Base-by-base conservation (phyloP, 2,888 invertebrate species). In the Malachius bipustulatus region DNA sequence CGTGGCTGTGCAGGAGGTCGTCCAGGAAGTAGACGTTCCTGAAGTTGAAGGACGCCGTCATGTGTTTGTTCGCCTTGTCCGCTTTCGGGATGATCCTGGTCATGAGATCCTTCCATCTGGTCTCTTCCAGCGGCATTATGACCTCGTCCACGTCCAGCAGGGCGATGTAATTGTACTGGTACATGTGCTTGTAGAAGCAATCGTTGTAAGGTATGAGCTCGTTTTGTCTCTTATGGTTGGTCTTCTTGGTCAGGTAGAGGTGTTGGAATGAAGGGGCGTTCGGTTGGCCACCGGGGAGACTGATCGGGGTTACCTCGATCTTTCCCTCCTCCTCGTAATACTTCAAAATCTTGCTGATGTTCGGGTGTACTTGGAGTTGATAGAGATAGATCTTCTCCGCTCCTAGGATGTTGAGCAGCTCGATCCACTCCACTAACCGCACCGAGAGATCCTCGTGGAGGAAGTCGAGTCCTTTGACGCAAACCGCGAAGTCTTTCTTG, bases 191-290 rank as follows among this genome's bases (percentile, higher is more conserved):
- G 66, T 93, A 93, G 35, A 94, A 71, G 56, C 94, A 94, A 62
- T 94, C 94, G 62, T 94, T 94, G 69, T 94, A 94, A 8, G 93
- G 91, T 49, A 94, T 87, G 40, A 94, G 71, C 64, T 94, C 94
- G 65, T 91, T 90, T 60, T 91, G 87, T 9, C 93, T 71, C 63
- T 94, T 94, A 64, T 91, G 85, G 53, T 88, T 90, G 16, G 87
- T 80, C 63, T 90, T 91, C 58, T 85, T 85, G 37, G 82, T 82
- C 33, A 93, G 70, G 57, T 88, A 93, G 64, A 88, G 71, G 60
- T 89, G 88, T 57, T 88, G 87, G 51, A 90, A 79, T 1, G 82
- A 80, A 0, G 89, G 87, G 26, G 84, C 75, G 61, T 91, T 91
- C 0, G 91, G 91, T 55, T 88, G 85, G 0, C 85, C 85, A 6